These are phyloP conservation scores for Camarhynchus parvulus DNA, from an alignment of 2,113 vertebrate species.

Conservation along the genomic window DNA sequence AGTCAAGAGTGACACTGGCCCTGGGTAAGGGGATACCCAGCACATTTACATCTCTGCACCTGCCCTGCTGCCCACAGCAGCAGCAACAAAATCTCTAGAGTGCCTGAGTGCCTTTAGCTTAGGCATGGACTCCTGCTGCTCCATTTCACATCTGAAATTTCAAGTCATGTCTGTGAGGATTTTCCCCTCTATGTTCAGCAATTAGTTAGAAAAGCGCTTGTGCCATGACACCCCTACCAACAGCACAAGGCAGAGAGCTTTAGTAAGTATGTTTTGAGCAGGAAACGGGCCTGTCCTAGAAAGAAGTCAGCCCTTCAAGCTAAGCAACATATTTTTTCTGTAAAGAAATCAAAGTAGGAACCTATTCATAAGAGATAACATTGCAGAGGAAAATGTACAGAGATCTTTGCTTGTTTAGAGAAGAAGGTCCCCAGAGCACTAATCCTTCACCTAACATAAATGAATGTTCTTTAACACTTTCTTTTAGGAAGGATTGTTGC, in stretches of 20 bases:
- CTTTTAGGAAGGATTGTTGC: neutral
- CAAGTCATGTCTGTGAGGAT: neutral
- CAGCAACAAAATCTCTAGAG: neutral
- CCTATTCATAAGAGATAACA: neutral
- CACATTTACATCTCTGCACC: constrained; percentile 41
- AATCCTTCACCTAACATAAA: neutral
- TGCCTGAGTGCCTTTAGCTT: neutral
- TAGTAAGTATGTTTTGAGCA: neutral
- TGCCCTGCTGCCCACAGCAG: neutral
- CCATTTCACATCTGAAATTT: neutral
- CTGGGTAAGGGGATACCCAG: neutral
- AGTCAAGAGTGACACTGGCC: neutral
- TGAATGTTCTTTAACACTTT: neutral
- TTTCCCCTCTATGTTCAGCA: neutral
- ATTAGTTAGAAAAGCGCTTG: neutral
- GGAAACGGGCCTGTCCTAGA: neutral
- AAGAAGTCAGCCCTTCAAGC: neutral
- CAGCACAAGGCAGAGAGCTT: neutral
- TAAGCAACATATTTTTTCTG: neutral
- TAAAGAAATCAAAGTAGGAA: neutral
- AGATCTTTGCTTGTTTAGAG: neutral
- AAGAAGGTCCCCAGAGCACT: neutral
- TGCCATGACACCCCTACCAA: neutral
- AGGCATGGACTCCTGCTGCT: neutral
- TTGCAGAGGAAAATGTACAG: neutral